Percentiles rank a stretch among this genome's conserved stretches.
Evolutionary conservation across 2,888 invertebrate genomes (phyloP).

Genomic region (Tenthredo amoena): DNA sequence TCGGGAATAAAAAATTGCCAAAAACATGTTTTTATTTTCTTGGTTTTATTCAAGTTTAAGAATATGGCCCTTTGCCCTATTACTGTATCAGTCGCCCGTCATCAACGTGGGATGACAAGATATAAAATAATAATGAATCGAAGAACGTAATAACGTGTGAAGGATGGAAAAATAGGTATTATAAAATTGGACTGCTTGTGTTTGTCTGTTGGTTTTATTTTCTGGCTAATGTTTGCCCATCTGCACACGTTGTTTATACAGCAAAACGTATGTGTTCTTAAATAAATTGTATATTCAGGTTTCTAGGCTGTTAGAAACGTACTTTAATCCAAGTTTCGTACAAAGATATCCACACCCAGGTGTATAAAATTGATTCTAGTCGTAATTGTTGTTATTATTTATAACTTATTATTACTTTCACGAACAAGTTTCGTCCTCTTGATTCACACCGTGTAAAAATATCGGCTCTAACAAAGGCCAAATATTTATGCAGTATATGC

Average conservation of each 20-base stretch:
- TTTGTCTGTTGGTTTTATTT: background rate
- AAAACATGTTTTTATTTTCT: background rate
- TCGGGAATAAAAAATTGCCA: background rate
- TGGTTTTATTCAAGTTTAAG: background rate
- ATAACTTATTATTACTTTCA: background rate
- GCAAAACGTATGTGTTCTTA: background rate
- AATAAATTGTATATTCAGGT: background rate
- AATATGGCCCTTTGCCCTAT: conserved; percentile 11
- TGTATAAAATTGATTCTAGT: background rate
- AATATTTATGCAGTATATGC: conserved; percentile 45
- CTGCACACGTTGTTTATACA: background rate
- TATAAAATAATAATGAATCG: background rate
- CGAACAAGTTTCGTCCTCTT: background rate
- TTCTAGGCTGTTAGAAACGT: background rate
- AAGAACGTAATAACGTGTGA: background rate
- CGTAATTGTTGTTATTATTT: background rate
- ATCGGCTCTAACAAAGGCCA: conserved; percentile 41
- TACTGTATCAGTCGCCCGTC: background rate
- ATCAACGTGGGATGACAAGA: background rate
- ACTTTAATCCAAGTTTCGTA: background rate
- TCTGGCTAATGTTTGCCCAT: background rate
- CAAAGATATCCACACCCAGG: background rate
- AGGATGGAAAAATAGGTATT: background rate
- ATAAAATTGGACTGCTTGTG: background rate
- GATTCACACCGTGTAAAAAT: conserved; percentile 13